Percentiles rank a stretch among this genome's conserved stretches.
Conservation (phyloP, 2,797 vertebrate species). For the Dermochelys coriacea region DNA sequence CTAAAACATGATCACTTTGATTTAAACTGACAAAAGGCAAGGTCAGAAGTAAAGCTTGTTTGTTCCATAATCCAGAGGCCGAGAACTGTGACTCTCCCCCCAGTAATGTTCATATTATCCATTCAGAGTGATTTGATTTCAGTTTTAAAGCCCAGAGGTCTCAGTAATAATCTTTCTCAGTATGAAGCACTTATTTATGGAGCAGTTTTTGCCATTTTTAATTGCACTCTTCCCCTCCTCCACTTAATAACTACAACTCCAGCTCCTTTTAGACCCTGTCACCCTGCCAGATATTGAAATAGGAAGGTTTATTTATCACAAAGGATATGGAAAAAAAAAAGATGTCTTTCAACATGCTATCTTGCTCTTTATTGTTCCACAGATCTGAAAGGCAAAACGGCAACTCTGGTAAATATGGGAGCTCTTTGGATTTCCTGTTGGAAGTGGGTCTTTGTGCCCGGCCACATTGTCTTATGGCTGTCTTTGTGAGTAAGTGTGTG, state of each 20-base stretch:
- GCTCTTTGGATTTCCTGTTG: conserved; percentile 10
- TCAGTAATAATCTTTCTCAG: conserved; percentile 61
- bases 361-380: conserved; percentile 50
- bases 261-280: conserved; percentile 73
- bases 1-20: conserved; percentile 60
- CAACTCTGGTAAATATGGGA: not conserved
- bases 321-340: conserved; percentile 17
- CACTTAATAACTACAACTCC: conserved; percentile 75
- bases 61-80: conserved; percentile 57
- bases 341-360: conserved; percentile 23
- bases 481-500: not conserved
- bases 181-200: conserved; percentile 71
- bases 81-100: not conserved
- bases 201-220: conserved; percentile 74
- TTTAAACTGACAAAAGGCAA: conserved; percentile 71
- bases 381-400: conserved; percentile 48
- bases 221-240: conserved; percentile 72
- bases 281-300: conserved; percentile 73
- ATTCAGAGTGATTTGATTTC: conserved; percentile 75
- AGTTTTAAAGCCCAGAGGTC: conserved; percentile 57
- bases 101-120: conserved; percentile 56
- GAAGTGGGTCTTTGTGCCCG: not conserved
- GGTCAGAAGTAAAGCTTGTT: conserved; percentile 66
- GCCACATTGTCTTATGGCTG: not conserved
- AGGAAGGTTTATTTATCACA: conserved; percentile 72